Percentiles rank a stretch among this genome's conserved stretches.
phyloP scores from a whole-genome alignment of 2,113 vertebrate species.

The Calidris pygmaea region DNA sequence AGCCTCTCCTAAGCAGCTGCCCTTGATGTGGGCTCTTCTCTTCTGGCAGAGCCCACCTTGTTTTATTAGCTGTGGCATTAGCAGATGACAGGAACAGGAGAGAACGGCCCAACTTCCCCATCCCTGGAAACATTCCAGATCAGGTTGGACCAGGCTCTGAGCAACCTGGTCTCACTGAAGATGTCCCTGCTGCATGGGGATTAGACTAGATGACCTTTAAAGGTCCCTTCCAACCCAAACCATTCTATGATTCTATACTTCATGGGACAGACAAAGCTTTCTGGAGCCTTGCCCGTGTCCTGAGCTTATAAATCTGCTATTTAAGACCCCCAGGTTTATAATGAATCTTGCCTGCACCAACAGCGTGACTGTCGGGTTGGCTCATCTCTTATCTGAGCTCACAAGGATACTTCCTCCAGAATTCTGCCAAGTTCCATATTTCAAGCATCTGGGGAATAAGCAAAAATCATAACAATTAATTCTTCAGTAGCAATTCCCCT shows the following conservation, averaged over 20 bases:
- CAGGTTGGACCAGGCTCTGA: neutral
- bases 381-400: neutral
- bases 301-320: neutral
- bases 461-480: slow-evolving; percentile 10
- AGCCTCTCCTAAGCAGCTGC: neutral
- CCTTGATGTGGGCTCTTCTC: neutral
- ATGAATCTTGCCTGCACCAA: neutral
- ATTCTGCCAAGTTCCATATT: neutral
- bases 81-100: neutral
- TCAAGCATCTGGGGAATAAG: neutral
- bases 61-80: too few relatives aligned
- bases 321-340: neutral
- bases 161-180: neutral
- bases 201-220: neutral
- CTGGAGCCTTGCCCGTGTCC: neutral
- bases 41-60: neutral
- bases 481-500: neutral
- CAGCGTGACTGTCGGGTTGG: neutral
- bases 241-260: neutral
- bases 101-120: neutral
- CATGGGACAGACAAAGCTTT: neutral
- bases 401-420: neutral
- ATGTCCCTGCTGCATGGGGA: neutral
- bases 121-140: neutral
- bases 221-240: neutral